These are phyloP conservation scores for Gasterosteus aculeatus DNA, from an alignment of 2,113 vertebrate genomes.

Conservation along the genomic window DNA sequence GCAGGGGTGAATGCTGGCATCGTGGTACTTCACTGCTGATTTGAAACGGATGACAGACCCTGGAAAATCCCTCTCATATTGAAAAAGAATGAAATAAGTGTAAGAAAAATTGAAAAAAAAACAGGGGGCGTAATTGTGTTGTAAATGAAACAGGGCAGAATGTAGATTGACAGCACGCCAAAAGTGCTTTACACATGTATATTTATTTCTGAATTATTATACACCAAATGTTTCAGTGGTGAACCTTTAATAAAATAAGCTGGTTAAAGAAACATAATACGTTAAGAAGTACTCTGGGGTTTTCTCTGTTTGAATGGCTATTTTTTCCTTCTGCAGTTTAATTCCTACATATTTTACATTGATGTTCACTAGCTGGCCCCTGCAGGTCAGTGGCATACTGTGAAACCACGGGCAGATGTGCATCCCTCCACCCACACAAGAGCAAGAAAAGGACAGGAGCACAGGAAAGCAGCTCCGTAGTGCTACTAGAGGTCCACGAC, in stretches of 20 bases:
- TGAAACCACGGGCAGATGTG: background rate
- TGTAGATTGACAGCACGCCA: slow-evolving; percentile 15
- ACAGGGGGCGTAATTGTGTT: slow-evolving; percentile 13
- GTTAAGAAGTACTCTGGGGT: background rate
- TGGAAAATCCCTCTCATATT: slow-evolving; percentile 36
- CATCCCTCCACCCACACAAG: background rate
- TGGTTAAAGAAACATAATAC: background rate
- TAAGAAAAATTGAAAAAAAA: slow-evolving; percentile 6
- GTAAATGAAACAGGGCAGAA: slow-evolving; percentile 16
- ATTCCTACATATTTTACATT: background rate
- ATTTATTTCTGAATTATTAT: background rate
- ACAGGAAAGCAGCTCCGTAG: background rate
- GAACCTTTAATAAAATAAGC: slow-evolving; percentile 1
- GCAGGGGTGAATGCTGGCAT: slow-evolving; percentile 42
- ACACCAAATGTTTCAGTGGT: background rate
- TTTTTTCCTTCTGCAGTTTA: background rate
- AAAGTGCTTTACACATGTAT: slow-evolving; percentile 11
- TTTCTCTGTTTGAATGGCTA: background rate
- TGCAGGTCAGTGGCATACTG: background rate
- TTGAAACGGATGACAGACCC: slow-evolving; percentile 54
- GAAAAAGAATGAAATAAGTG: slow-evolving; percentile 10
- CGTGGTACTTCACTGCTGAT: slow-evolving; percentile 20
- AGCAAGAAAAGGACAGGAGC: background rate
- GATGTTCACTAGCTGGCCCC: background rate
- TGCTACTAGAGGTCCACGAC: background rate